These are phyloP conservation scores for Platycnemis pennipes DNA, from an alignment of 2,888 invertebrate genomes.

Conservation along the genomic window DNA sequence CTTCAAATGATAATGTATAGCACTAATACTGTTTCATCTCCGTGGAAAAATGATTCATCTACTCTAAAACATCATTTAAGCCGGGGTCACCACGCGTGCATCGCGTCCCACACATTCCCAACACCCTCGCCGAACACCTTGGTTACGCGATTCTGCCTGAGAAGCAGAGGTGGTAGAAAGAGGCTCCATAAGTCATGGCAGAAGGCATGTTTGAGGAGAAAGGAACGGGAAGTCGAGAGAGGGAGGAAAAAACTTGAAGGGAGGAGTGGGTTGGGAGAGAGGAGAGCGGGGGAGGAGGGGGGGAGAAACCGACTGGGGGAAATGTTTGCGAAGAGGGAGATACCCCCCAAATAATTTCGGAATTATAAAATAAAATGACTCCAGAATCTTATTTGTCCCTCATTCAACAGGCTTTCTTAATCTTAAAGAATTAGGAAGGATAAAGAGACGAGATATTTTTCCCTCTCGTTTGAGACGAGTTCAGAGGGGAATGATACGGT, in stretches of 20 bases:
- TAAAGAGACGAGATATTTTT: neutral
- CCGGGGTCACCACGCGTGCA: no score
- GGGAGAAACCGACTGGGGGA: neutral
- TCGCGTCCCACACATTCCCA: no score
- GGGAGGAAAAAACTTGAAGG: no score
- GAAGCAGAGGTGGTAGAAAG: neutral
- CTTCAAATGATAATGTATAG: no score
- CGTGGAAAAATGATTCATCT: no score
- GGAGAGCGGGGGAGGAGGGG: neutral
- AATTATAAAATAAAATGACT: constrained; percentile 34
- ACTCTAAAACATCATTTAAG: no score
- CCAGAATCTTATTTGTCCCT: constrained; percentile 2
- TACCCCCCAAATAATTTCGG: constrained; percentile 30
- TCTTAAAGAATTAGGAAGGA: constrained; percentile 56
- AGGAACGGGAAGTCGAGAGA: neutral
- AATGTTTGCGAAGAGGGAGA: neutral
- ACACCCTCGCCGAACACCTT: no score
- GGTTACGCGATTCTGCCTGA: no score
- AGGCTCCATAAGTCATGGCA: constrained; percentile 41
- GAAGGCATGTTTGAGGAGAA: neutral
- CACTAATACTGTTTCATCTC: no score
- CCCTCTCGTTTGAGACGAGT: constrained; percentile 37
- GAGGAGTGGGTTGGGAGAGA: neutral
- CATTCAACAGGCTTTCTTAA: constrained; percentile 65
- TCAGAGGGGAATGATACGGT: neutral